These are phyloP conservation scores for Brachirus orientalis DNA, from an alignment of 2,113 vertebrate genomes.

Conservation along the genomic window DNA sequence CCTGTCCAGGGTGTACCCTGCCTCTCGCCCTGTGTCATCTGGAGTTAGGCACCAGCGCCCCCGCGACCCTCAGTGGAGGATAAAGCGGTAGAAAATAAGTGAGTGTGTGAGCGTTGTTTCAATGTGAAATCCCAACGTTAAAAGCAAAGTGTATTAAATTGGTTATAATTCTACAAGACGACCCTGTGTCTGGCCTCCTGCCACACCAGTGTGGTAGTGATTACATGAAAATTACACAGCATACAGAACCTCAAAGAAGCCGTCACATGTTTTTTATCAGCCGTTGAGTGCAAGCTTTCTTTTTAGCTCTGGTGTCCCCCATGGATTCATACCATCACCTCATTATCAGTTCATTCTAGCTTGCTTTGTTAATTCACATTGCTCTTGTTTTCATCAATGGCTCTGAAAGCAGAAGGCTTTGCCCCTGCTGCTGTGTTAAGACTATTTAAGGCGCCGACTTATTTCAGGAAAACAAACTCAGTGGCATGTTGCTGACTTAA, in stretches of 20 bases:
- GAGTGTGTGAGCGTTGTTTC: no score
- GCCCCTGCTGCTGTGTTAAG: constrained; percentile 26
- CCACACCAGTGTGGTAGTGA: constrained; percentile 31
- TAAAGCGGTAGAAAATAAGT: no score
- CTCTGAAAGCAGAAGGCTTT: constrained; percentile 31
- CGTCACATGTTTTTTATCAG: constrained; percentile 65
- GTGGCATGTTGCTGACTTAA: constrained; percentile 65
- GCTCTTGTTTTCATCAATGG: constrained; percentile 30
- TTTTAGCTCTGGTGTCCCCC: background rate
- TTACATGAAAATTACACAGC: constrained; percentile 45
- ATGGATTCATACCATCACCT: constrained; percentile 17
- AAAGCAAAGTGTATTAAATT: background rate
- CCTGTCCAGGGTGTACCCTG: no score
- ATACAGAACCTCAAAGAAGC: constrained; percentile 37
- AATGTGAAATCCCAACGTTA: background rate
- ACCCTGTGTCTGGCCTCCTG: constrained; percentile 30
- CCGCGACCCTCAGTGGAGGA: no score
- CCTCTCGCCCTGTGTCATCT: no score
- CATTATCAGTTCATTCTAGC: constrained; percentile 7
- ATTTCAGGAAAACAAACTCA: constrained; percentile 65
- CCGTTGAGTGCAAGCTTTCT: constrained; percentile 34
- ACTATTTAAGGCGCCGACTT: constrained; percentile 62
- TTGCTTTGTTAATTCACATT: background rate
- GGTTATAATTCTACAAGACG: constrained; percentile 6
- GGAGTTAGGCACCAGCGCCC: no score